phyloP scores from a whole-genome alignment of 2,888 invertebrate species.

The Ctena decussata region DNA sequence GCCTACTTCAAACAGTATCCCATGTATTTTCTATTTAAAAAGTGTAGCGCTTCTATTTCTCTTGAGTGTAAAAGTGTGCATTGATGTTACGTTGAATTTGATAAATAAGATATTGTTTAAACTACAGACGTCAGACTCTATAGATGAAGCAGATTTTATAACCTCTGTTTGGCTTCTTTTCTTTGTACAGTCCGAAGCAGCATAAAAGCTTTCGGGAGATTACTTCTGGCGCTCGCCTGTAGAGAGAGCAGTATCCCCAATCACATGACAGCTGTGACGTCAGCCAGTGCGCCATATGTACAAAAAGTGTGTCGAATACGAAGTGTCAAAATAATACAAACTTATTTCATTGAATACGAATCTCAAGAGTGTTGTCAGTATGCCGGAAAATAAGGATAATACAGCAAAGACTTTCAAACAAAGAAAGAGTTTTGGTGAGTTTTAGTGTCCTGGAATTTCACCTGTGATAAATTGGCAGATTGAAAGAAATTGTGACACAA shows the following conservation, averaged over 20 bases:
- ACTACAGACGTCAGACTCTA: too few relatives aligned
- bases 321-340: background rate
- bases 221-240: background rate
- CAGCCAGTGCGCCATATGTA: background rate
- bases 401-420: constrained; percentile 86
- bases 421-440: constrained; percentile 87
- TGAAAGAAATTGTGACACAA: too few relatives aligned
- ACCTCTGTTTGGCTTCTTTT: too few relatives aligned
- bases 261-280: background rate
- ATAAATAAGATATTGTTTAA: too few relatives aligned
- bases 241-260: background rate
- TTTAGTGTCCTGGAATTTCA: background rate
- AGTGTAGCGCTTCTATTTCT: too few relatives aligned
- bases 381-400: constrained; percentile 82
- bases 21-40: too few relatives aligned
- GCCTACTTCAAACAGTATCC: too few relatives aligned
- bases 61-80: too few relatives aligned
- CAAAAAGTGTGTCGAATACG: background rate
- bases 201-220: too few relatives aligned
- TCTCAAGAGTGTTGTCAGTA: constrained; percentile 39
- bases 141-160: too few relatives aligned
- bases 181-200: too few relatives aligned
- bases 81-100: too few relatives aligned
- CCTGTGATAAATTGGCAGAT: background rate
- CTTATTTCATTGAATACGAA: background rate